phyloP scores from a whole-genome alignment of 2,113 vertebrate genomes.

The Peromyscus polionotus region DNA sequence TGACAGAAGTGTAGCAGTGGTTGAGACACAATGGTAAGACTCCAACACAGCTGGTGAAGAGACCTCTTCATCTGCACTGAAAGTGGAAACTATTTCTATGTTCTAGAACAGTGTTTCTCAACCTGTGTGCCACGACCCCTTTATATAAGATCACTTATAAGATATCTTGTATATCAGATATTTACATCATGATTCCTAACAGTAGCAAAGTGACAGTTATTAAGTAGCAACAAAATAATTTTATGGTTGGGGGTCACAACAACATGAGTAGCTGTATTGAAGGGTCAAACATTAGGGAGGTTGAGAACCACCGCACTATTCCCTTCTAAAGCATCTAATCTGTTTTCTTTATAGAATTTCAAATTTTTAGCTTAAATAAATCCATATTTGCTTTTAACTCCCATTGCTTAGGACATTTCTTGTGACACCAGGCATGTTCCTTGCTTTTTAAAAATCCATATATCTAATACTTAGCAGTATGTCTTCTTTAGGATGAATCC shows the following conservation, averaged over 20 bases:
- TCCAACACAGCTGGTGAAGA: too few species aligned
- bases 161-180: not conserved
- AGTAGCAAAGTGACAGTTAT: not conserved
- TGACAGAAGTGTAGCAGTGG: not conserved
- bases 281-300: not conserved
- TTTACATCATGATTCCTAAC: not conserved
- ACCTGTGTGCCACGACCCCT: not conserved
- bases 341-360: not conserved
- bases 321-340: not conserved
- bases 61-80: not conserved
- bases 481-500: not conserved
- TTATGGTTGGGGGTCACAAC: not conserved
- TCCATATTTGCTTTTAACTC: not conserved
- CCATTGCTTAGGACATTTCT: not conserved
- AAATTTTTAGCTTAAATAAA: not conserved
- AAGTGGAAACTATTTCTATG: not conserved
- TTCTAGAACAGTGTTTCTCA: not conserved
- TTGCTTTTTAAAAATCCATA: not conserved
- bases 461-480: not conserved
- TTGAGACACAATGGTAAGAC: not conserved
- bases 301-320: not conserved
- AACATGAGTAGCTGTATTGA: not conserved
- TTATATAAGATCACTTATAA: not conserved
- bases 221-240: not conserved
- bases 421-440: not conserved